phyloP scores from a whole-genome alignment of 2,113 vertebrate genomes.

The Columba livia region DNA sequence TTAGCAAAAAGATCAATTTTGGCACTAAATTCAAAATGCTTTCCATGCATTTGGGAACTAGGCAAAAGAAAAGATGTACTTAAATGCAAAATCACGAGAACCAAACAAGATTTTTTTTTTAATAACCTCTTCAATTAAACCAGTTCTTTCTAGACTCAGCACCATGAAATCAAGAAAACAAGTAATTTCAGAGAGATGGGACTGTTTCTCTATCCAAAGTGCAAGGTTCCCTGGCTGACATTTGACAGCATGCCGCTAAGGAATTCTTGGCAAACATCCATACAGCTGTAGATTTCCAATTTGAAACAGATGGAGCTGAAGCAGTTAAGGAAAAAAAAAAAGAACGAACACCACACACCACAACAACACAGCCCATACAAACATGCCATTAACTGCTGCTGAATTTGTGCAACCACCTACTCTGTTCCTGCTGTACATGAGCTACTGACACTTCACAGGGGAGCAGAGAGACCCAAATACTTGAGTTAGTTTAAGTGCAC shows the following conservation, averaged over 20 bases:
- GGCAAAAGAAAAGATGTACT: not conserved
- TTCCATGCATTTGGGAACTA: not conserved
- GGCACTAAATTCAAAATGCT: not conserved
- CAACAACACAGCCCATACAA: too few relatives aligned
- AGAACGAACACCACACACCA: not conserved
- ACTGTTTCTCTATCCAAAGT: not conserved
- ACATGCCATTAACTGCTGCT: too few relatives aligned
- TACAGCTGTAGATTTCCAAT: not conserved
- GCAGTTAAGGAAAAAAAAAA: not conserved
- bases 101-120: rapidly evolving
- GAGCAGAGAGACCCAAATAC: not conserved
- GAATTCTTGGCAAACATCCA: not conserved
- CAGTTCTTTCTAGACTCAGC: not conserved
- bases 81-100: not conserved
- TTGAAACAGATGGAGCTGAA: not conserved
- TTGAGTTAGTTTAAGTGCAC: too few relatives aligned
- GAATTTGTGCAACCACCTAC: not conserved
- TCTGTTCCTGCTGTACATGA: not conserved
- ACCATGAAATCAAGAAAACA: not conserved
- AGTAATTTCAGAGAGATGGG: not conserved
- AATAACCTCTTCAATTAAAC: not conserved
- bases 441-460: not conserved
- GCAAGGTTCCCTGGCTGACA: not conserved
- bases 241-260: not conserved
- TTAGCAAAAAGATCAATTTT: not conserved